A percentile compares a stretch with the other conserved stretches of the same genome.
Evolutionary conservation across 2,888 invertebrate species (phyloP).

Genomic region (Argyra leucocephala): DNA sequence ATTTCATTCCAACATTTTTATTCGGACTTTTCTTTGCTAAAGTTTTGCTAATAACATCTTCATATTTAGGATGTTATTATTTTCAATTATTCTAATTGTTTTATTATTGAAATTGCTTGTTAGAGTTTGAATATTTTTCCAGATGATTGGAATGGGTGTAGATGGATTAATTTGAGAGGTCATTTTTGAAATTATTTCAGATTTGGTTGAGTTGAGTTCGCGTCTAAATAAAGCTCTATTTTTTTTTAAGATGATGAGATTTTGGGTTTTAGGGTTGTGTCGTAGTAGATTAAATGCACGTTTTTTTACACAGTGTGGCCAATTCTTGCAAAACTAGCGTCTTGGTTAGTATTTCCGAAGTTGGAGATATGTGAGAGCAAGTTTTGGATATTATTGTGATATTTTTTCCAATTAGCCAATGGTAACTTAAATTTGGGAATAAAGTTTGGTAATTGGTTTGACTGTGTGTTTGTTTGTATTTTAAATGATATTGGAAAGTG

Average conservation of each 20-base stretch:
- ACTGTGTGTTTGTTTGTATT: not conserved
- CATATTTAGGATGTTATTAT: no score
- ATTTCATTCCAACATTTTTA: no score
- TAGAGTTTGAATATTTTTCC: constrained; percentile 8
- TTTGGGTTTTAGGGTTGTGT: constrained; percentile 11
- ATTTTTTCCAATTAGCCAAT: no score
- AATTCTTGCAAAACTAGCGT: not conserved
- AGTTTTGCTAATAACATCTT: no score
- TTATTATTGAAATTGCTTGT: not conserved
- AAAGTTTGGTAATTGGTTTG: no score
- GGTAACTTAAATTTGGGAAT: no score
- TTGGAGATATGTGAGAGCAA: no score
- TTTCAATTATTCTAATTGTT: not conserved
- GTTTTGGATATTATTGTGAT: no score
- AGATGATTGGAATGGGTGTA: no score
- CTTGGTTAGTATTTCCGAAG: not conserved
- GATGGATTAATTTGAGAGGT: not conserved
- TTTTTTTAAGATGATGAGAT: constrained; percentile 13
- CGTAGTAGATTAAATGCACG: no score
- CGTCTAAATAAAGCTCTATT: constrained; percentile 13
- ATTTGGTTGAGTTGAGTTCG: constrained; percentile 1
- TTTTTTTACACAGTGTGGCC: constrained; percentile 8
- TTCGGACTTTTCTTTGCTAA: no score
- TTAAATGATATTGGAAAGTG: constrained; percentile 10
- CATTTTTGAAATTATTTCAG: not conserved